These are phyloP conservation scores for Acrobasis suavella DNA, from an alignment of 2,888 invertebrate genomes.

Conservation along the genomic window DNA sequence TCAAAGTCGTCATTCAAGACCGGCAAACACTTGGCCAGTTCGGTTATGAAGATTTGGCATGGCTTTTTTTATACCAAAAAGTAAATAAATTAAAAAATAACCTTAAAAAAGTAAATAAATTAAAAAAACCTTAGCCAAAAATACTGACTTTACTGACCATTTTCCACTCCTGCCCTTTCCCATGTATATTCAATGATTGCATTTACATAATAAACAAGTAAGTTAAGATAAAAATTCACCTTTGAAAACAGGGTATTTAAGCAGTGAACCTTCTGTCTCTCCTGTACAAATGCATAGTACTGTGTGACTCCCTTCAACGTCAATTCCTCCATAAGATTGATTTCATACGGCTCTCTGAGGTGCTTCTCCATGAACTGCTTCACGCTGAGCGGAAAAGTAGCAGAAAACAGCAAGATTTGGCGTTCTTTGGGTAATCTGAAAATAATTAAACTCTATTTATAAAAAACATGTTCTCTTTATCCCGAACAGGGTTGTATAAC, in stretches of 20 bases:
- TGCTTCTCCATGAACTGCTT: slow-evolving; percentile 99
- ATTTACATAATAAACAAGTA: no score
- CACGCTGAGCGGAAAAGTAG: slow-evolving; percentile 99
- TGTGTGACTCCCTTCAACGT: slow-evolving; percentile 99
- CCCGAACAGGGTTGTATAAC: no score
- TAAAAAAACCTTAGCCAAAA: no score
- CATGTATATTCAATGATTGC: no score
- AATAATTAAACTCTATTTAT: slow-evolving; percentile 28
- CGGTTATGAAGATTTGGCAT: no score
- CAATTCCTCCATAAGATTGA: slow-evolving; percentile 99
- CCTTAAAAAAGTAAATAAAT: no score
- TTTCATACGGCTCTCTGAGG: slow-evolving; percentile 98
- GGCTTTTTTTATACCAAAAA: no score
- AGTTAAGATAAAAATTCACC: slow-evolving; percentile 70
- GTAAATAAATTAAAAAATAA: no score
- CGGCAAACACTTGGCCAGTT: no score
- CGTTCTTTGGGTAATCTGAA: slow-evolving; percentile 94
- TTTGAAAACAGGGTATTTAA: slow-evolving; percentile 99
- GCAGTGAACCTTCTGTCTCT: slow-evolving; percentile 99
- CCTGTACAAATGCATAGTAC: slow-evolving; percentile 99
- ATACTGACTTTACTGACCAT: no score
- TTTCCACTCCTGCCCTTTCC: no score
- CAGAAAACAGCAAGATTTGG: slow-evolving; percentile 99
- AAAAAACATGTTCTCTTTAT: not conserved
- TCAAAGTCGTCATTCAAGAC: no score